These are phyloP conservation scores for Hiodon tergisus DNA, from an alignment of 2,113 vertebrate species.

Conservation along the genomic window DNA sequence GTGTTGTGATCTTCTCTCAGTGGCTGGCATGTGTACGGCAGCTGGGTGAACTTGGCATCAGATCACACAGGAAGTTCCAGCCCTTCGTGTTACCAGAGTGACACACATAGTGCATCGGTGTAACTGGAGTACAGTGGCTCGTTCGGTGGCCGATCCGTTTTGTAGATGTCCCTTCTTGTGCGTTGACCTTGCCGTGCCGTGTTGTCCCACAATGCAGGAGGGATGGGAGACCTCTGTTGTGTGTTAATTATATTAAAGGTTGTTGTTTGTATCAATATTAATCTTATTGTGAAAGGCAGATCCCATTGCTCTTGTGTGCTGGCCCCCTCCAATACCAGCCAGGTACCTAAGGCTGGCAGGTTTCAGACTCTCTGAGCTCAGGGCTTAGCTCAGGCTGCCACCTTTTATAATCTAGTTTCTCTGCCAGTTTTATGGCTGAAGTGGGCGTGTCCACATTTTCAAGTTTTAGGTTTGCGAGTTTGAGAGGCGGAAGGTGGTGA, in stretches of 20 bases:
- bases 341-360: slow-evolving; percentile 29
- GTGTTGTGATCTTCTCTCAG: slow-evolving; percentile 73
- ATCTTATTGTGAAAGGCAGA: slow-evolving; percentile 22
- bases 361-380: slow-evolving; percentile 30
- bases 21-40: slow-evolving; percentile 61
- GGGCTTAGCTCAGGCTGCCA: slow-evolving; percentile 15
- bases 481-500: slow-evolving; percentile 9
- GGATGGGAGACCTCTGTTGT: slow-evolving; percentile 29
- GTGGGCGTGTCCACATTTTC: slow-evolving; percentile 25
- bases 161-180: slow-evolving; percentile 5
- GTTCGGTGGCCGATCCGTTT: neutral
- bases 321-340: neutral
- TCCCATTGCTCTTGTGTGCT: slow-evolving; percentile 7
- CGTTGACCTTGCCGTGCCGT: slow-evolving; percentile 31
- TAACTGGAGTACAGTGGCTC: slow-evolving; percentile 23
- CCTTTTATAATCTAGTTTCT: slow-evolving; percentile 36
- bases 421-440: slow-evolving; percentile 59
- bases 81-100: slow-evolving; percentile 15
- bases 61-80: slow-evolving; percentile 6
- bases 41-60: slow-evolving; percentile 32
- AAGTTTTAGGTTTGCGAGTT: slow-evolving; percentile 13
- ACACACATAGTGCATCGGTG: slow-evolving; percentile 58
- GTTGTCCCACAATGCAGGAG: slow-evolving; percentile 33
- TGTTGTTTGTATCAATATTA: slow-evolving; percentile 21
- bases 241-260: slow-evolving; percentile 29